A percentile compares a stretch with the other conserved stretches of the same genome.
Evolutionary conservation across 2,888 invertebrate species (phyloP).

Genomic region (Callimorpha dominula): DNA sequence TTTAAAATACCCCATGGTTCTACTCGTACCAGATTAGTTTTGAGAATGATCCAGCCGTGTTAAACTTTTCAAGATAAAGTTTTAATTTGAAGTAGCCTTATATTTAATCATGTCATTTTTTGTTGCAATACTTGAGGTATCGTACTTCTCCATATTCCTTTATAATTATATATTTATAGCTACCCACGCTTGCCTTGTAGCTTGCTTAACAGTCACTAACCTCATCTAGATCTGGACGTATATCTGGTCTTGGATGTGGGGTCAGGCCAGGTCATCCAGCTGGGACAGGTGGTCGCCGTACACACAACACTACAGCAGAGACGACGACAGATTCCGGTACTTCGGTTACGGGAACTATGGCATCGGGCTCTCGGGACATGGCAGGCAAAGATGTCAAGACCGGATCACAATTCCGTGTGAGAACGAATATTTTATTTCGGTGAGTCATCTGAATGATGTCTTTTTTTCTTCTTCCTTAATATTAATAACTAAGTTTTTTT

Average conservation of each 20-base stretch:
- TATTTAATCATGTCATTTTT: too few species aligned
- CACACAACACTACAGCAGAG: slow-evolving; percentile 69
- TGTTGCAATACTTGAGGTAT: neutral
- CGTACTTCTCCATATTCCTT: neutral
- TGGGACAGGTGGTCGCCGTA: slow-evolving; percentile 77
- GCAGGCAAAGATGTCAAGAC: slow-evolving; percentile 88
- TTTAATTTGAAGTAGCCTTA: too few species aligned
- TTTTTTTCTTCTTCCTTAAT: too few species aligned
- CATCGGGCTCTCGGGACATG: slow-evolving; percentile 64
- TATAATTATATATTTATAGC: slow-evolving; percentile 14
- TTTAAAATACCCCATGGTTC: too few species aligned
- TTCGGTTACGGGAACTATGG: slow-evolving; percentile 78
- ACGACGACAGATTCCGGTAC: slow-evolving; percentile 68
- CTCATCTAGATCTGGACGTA: slow-evolving; percentile 77
- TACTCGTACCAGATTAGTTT: too few species aligned
- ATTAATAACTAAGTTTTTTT: too few species aligned
- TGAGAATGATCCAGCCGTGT: too few species aligned
- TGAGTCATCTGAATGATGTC: slow-evolving; percentile 60
- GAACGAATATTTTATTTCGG: slow-evolving; percentile 93
- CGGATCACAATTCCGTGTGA: slow-evolving; percentile 94
- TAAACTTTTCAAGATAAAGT: too few species aligned
- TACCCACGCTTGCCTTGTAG: slow-evolving; percentile 63
- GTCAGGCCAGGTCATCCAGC: slow-evolving; percentile 56
- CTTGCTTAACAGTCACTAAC: slow-evolving; percentile 63
- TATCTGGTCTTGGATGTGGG: slow-evolving; percentile 81